phyloP scores from a whole-genome alignment of 1,140 invertebrate genomes.

The Oscheius sp. region DNA sequence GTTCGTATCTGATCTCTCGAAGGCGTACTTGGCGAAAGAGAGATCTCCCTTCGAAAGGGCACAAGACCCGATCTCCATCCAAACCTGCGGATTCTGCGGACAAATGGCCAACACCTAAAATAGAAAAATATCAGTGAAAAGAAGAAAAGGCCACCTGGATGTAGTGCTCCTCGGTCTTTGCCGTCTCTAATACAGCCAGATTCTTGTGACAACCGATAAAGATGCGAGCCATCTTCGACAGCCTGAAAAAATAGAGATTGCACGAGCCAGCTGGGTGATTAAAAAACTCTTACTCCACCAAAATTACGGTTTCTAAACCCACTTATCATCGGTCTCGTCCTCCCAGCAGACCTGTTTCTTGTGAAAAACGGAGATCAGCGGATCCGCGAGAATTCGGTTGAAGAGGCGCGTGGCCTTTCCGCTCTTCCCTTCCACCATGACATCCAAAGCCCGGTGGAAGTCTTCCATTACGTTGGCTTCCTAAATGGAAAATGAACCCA shows the following conservation, averaged over 20 bases:
- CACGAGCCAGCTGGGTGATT: neutral
- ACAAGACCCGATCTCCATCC: constrained; percentile 6
- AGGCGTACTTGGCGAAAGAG: constrained; percentile 18
- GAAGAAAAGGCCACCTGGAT: neutral
- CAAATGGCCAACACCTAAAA: neutral
- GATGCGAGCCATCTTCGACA: constrained; percentile 19
- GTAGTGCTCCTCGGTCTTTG: neutral
- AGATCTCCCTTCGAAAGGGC: constrained; percentile 4
- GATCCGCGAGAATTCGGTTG: neutral
- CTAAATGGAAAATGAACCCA: neutral
- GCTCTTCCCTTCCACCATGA: neutral
- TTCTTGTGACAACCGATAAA: constrained; percentile 15
- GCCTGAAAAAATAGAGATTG: neutral
- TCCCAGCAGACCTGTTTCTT: neutral
- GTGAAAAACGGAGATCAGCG: neutral
- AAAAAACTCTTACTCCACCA: neutral
- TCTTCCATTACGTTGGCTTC: constrained; percentile 20
- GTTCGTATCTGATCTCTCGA: constrained; percentile 10
- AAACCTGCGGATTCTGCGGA: constrained; percentile 7
- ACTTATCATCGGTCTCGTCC: neutral
- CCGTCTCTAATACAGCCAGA: neutral
- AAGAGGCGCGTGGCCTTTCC: neutral
- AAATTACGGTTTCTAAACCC: too few species aligned
- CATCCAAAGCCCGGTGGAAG: neutral
- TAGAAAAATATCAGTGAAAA: too few species aligned